phyloP scores from a whole-genome alignment of 2,113 vertebrate species.

The Tenebrosternarchus preto region DNA sequence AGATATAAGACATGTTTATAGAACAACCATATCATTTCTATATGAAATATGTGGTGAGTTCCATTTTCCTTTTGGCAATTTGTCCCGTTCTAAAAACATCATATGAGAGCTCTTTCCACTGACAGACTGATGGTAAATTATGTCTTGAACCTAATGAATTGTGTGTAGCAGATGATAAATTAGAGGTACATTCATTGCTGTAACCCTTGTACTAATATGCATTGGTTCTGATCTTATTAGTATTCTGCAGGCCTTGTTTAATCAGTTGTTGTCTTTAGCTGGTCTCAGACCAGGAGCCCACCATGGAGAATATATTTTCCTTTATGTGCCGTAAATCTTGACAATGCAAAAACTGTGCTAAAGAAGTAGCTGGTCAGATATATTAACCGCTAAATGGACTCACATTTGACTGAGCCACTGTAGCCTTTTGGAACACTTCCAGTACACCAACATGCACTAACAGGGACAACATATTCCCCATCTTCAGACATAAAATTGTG shows the following conservation, averaged over 20 bases:
- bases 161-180: not conserved
- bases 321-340: slow-evolving; percentile 32
- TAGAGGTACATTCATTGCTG: slow-evolving; percentile 1
- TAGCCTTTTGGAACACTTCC: not conserved
- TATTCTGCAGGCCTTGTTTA: slow-evolving; percentile 2
- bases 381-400: slow-evolving; percentile 13
- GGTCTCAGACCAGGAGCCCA: not conserved
- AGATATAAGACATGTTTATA: too few species aligned
- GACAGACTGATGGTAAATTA: not conserved
- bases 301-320: slow-evolving; percentile 7
- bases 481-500: slow-evolving; percentile 15
- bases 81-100: not conserved
- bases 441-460: not conserved
- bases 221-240: not conserved
- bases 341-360: slow-evolving; percentile 17
- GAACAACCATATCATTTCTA: not conserved
- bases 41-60: not conserved
- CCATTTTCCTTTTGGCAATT: not conserved
- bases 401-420: slow-evolving; percentile 26
- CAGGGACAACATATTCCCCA: not conserved
- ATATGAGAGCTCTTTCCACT: not conserved
- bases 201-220: slow-evolving; percentile 3
- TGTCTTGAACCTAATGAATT: slow-evolving; percentile 2
- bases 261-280: slow-evolving; percentile 27
- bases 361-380: slow-evolving; percentile 7